A percentile compares a stretch with the other conserved stretches of the same genome.
These are phyloP conservation scores for Matsumyia berberina DNA, from an alignment of 2,888 invertebrate genomes.

Conservation along the genomic window DNA sequence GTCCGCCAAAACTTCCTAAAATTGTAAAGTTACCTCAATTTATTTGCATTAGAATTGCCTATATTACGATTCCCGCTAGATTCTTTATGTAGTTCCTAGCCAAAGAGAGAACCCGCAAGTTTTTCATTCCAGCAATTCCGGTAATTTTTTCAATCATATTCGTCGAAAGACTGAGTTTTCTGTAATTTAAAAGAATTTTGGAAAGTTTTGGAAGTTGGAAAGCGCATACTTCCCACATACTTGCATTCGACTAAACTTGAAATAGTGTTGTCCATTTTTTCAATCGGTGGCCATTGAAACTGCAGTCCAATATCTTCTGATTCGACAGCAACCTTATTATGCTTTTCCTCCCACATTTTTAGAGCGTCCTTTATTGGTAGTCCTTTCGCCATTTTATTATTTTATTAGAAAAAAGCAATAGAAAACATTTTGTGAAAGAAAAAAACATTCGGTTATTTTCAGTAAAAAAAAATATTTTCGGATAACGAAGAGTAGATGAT, in stretches of 20 bases:
- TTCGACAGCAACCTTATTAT: conserved; percentile 87
- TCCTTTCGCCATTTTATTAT: conserved; percentile 86
- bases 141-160: conserved; percentile 97
- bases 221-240: conserved; percentile 85
- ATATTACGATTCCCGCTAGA: conserved; percentile 91
- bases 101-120: conserved; percentile 92
- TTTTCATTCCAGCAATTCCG: conserved; percentile 92
- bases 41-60: not conserved
- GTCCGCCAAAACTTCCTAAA: conserved; percentile 92
- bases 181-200: conserved; percentile 84
- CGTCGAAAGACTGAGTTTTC: conserved; percentile 95
- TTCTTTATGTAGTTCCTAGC: conserved; percentile 96
- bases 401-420: not conserved
- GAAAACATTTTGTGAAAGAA: not conserved
- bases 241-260: conserved; percentile 90
- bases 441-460: too few relatives aligned
- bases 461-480: too few relatives aligned
- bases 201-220: not conserved
- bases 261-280: conserved; percentile 96
- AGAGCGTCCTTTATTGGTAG: conserved; percentile 94
- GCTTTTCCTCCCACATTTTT: conserved; percentile 93
- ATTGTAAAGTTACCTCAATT: not conserved
- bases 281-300: conserved; percentile 96
- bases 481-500: too few relatives aligned
- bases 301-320: conserved; percentile 91